Evolutionary conservation across 2,888 invertebrate genomes (phyloP).

Genomic region (Polyploca ridens): DNA sequence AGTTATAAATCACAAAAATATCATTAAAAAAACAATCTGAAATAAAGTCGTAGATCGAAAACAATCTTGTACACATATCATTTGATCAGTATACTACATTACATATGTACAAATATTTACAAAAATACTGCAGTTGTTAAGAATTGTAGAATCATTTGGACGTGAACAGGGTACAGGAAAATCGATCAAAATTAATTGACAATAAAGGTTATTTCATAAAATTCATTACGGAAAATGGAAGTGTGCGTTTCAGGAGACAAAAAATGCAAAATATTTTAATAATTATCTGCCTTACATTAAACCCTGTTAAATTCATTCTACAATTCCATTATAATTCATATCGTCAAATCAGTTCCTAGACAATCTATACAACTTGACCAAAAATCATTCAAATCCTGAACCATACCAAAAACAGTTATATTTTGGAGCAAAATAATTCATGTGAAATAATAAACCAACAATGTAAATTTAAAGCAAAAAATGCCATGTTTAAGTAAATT

Average conservation of each 20-base stretch:
- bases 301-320: slow-evolving; percentile 6
- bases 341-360: background rate
- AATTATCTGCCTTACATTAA: background rate
- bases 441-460: background rate
- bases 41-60: slow-evolving; percentile 55
- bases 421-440: background rate
- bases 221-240: background rate
- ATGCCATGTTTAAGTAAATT: background rate
- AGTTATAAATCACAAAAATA: slow-evolving; percentile 37
- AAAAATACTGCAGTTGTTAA: slow-evolving; percentile 43
- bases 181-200: background rate
- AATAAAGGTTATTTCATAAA: background rate
- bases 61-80: slow-evolving; percentile 45
- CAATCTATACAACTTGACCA: background rate
- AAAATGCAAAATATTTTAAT: background rate
- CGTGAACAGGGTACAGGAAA: slow-evolving; percentile 3
- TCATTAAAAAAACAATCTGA: slow-evolving; percentile 50
- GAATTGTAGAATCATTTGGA: slow-evolving; percentile 20
- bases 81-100: slow-evolving; percentile 47
- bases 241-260: background rate
- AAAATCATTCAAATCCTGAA: background rate
- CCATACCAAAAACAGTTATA: too few species aligned
- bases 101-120: slow-evolving; percentile 37
- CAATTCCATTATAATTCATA: slow-evolving; percentile 4
- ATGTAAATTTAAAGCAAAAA: background rate